Percentiles rank a stretch among this genome's conserved stretches.
These are phyloP conservation scores for Cryptus viduatorius DNA, from an alignment of 2,888 invertebrate genomes.

Conservation along the genomic window DNA sequence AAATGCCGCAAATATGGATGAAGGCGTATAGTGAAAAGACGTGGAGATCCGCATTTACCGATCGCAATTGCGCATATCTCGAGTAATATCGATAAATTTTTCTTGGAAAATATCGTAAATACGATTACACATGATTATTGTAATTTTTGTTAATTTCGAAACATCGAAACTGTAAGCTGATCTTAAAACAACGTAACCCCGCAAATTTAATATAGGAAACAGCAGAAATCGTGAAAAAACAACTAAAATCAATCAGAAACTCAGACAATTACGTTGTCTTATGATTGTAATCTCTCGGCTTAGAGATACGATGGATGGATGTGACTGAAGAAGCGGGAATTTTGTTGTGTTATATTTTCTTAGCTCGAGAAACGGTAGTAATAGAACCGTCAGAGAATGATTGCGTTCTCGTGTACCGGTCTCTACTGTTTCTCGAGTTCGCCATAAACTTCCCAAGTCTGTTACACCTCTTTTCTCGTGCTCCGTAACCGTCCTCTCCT, in stretches of 20 bases:
- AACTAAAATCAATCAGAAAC: too few relatives aligned
- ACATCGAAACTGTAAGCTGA: too few relatives aligned
- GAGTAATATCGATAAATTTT: neutral
- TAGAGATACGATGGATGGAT: neutral
- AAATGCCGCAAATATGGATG: neutral
- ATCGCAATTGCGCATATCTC: neutral
- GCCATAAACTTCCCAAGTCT: conserved; percentile 8
- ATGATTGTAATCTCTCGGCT: too few relatives aligned
- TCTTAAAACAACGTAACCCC: too few relatives aligned
- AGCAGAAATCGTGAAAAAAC: too few relatives aligned
- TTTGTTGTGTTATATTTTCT: conserved; percentile 20
- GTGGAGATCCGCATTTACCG: neutral
- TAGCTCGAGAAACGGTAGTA: neutral
- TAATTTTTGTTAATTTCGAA: too few relatives aligned
- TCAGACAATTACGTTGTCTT: too few relatives aligned
- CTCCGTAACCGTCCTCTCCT: conserved; percentile 22
- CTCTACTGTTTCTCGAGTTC: conserved; percentile 24
- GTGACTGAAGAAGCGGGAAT: neutral
- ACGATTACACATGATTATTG: too few relatives aligned
- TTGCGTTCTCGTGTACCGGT: conserved; percentile 13
- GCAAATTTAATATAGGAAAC: too few relatives aligned
- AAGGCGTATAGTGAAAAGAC: neutral
- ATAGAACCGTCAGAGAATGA: conserved; percentile 5
- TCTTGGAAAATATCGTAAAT: too few relatives aligned
- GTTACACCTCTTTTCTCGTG: conserved; percentile 2